Evolutionary conservation across 2,888 invertebrate genomes (phyloP), one percentile per base, ranked within the genome.

Genomic region (Lasiommata megera): DNA sequence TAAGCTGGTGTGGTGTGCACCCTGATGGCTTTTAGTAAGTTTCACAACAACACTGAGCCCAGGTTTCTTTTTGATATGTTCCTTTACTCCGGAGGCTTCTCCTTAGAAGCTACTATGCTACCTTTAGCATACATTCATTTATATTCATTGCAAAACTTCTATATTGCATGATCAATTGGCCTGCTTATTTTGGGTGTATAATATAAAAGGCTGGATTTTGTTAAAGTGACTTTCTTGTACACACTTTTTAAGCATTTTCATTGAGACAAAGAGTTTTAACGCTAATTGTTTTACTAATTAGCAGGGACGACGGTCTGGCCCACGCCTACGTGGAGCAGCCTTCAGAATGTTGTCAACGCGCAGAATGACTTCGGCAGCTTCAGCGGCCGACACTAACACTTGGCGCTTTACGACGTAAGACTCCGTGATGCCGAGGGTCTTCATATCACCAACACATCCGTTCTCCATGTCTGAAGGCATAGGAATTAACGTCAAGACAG

Each of bases 351-450:
- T 95, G 85, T 99, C 99, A 0, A 99, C 99, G 55, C 99, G 94
- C 16, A 99, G 92, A 72, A 99, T 99, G 97, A 99, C 98, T 90
- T 99, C 99, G 0, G 99, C 99, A 0, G 99, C 99, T 85, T 99
- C 99, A 0, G 97, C 90, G 0, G 99, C 99, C 6, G 98, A 98
- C 61, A 98, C 77, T 54, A 99, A 88, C 48, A 99, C 98, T 84
- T 99, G 99, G 31, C 97, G 93, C 85, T 99, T 99, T 6, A 99
- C 99, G 29, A 96, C 97, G 90, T 95, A 98, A 0, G 99, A 98
- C 89, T 99, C 99, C 0, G 98, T 98, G 69, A 99, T 95, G 44
- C 99, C 99, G 61, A 98, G 88, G 47, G 93, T 92, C 71, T 94
- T 94, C 96, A 99, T 98, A 88, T 98, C 97, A 5, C 94, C 98